Evolutionary conservation across 2,113 vertebrate genomes (phyloP).

Genomic region (Antechinus flavipes): DNA sequence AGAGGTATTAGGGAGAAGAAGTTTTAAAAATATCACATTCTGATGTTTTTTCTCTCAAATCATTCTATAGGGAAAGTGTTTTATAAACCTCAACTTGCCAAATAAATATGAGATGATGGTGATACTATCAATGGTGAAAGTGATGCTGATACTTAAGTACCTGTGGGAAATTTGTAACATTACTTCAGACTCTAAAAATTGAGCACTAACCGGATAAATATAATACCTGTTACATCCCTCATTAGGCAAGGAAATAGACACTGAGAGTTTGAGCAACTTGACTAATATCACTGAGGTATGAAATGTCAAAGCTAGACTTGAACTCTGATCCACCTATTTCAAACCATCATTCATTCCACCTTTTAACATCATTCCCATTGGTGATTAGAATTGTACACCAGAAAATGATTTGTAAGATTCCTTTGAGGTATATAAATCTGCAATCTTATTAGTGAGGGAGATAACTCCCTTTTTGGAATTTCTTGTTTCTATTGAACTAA

Average conservation of each 20-base stretch:
- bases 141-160: not conserved
- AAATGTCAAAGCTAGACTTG: not conserved
- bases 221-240: not conserved
- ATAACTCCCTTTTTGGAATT: not conserved
- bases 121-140: not conserved
- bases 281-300: not conserved
- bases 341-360: not conserved
- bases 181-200: not conserved
- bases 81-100: not conserved
- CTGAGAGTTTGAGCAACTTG: not conserved
- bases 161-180: not conserved
- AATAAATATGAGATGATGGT: not conserved
- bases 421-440: not conserved
- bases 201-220: not conserved
- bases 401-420: not conserved
- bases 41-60: not conserved
- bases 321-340: not conserved
- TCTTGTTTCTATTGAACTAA: not conserved
- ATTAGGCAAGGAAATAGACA: not conserved
- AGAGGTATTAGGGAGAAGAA: not conserved
- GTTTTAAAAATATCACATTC: not conserved
- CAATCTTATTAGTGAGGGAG: not conserved
- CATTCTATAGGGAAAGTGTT: not conserved
- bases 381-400: too few species aligned
- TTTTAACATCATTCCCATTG: not conserved